Evolutionary conservation across 2,888 invertebrate genomes (phyloP).

Genomic region (Phlogophora meticulosa): DNA sequence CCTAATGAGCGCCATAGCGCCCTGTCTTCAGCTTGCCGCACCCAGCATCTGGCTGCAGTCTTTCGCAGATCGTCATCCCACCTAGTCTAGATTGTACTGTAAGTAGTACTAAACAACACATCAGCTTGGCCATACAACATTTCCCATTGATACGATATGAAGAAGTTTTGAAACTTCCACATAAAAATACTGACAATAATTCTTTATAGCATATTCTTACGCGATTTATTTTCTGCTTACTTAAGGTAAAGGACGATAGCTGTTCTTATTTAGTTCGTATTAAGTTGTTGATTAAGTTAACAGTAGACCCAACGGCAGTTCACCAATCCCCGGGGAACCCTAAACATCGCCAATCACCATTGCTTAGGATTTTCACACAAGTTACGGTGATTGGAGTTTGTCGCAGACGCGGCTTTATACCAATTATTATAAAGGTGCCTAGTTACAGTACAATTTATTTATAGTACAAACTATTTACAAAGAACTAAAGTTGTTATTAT

Average conservation of each 20-base stretch:
- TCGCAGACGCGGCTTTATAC: constrained; percentile 5
- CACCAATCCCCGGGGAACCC: constrained; percentile 24
- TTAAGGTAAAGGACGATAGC: constrained; percentile 4
- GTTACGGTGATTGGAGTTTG: constrained; percentile 46
- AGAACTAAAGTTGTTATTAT: neutral
- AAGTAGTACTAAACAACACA: no score
- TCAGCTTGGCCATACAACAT: no score
- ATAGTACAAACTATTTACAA: neutral
- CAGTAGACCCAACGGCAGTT: constrained; percentile 25
- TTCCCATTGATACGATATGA: no score
- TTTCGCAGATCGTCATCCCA: no score
- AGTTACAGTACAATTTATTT: constrained; percentile 1
- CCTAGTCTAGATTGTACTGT: no score
- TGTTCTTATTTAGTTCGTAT: constrained; percentile 32
- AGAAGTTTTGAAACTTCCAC: no score
- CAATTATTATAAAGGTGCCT: constrained; percentile 14
- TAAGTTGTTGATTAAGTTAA: constrained; percentile 31
- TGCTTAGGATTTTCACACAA: constrained; percentile 45
- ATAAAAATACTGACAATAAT: neutral
- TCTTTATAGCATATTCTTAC: neutral
- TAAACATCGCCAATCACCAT: constrained; percentile 41
- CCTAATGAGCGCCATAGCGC: no score
- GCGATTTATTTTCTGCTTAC: neutral
- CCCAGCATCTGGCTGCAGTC: no score
- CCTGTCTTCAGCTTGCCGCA: no score